Conservation (phyloP, 2,797 vertebrate species). For the Forpus xanthops region DNA sequence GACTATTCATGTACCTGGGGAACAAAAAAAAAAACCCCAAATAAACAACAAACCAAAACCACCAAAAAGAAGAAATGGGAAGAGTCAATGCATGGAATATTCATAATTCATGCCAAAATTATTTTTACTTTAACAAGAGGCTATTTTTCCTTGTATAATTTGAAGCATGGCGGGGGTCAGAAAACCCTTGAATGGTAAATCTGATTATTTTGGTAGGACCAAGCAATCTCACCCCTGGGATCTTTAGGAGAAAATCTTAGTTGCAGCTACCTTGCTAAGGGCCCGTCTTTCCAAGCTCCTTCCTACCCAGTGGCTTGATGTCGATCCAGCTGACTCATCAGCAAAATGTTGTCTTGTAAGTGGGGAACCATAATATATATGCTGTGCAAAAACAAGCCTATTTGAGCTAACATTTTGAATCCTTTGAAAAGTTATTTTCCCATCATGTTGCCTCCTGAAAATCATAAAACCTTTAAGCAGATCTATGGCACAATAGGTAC, state of each 20-base stretch:
- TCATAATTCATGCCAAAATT: rapidly evolving
- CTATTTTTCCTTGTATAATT: rapidly evolving
- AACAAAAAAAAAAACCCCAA: background rate
- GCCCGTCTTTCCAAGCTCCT: background rate
- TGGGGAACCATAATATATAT: rapidly evolving
- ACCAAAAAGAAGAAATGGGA: background rate
- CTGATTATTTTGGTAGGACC: background rate
- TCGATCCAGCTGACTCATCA: rapidly evolving
- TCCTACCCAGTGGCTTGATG: rapidly evolving
- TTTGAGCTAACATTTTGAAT: background rate
- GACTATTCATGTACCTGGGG: background rate
- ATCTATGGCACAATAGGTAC: background rate
- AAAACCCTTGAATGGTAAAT: rapidly evolving
- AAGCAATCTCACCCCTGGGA: rapidly evolving
- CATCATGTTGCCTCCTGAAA: background rate
- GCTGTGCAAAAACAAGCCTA: background rate
- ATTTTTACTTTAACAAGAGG: rapidly evolving
- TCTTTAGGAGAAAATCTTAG: background rate
- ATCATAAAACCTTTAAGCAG: background rate
- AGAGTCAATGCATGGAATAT: rapidly evolving
- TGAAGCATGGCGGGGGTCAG: background rate
- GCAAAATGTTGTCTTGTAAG: background rate
- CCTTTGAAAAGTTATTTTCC: background rate
- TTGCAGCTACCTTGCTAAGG: background rate
- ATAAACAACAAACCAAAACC: background rate